These are phyloP conservation scores for Drosophila neocordata DNA, from an alignment of 1,140 invertebrate genomes.

Conservation along the genomic window DNA sequence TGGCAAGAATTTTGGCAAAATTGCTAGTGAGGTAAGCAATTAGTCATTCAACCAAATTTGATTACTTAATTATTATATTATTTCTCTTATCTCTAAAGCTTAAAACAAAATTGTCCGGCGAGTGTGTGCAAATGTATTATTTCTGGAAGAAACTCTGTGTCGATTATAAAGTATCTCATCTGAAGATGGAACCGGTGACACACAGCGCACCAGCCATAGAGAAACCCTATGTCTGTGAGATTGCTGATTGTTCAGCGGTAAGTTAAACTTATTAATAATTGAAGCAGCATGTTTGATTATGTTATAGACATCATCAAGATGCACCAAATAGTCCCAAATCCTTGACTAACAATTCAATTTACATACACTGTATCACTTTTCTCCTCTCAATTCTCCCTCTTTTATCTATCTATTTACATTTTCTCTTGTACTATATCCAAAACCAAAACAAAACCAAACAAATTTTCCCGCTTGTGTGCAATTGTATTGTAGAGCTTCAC, in stretches of 20 bases:
- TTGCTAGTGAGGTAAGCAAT: conserved; percentile 93
- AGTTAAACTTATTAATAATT: conserved; percentile 72
- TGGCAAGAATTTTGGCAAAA: conserved; percentile 96
- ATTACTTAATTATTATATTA: too few species aligned
- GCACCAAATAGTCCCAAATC: not conserved
- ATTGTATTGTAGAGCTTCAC: conserved; percentile 89
- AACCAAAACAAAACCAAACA: conserved; percentile 46
- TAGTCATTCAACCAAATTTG: too few species aligned
- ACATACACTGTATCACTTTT: not conserved
- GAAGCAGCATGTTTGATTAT: conserved; percentile 14
- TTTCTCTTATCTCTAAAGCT: conserved; percentile 87
- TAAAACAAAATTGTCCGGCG: conserved; percentile 93
- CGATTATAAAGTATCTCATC: conserved; percentile 85
- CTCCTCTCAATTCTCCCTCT: conserved; percentile 15
- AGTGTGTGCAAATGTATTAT: conserved; percentile 99
- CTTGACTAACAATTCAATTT: not conserved
- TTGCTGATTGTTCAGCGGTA: conserved; percentile 87
- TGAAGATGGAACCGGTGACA: conserved; percentile 69
- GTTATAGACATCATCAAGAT: not conserved
- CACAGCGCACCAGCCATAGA: conserved; percentile 62
- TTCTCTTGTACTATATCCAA: conserved; percentile 60
- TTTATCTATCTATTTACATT: conserved; percentile 42
- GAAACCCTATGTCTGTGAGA: conserved; percentile 86
- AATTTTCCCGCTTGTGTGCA: conserved; percentile 21
- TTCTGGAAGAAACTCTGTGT: conserved; percentile 98